A percentile compares a stretch with the other conserved stretches of the same genome.
Evolutionary conservation across 2,888 invertebrate species (phyloP).

Genomic region (Papilio elwesi): DNA sequence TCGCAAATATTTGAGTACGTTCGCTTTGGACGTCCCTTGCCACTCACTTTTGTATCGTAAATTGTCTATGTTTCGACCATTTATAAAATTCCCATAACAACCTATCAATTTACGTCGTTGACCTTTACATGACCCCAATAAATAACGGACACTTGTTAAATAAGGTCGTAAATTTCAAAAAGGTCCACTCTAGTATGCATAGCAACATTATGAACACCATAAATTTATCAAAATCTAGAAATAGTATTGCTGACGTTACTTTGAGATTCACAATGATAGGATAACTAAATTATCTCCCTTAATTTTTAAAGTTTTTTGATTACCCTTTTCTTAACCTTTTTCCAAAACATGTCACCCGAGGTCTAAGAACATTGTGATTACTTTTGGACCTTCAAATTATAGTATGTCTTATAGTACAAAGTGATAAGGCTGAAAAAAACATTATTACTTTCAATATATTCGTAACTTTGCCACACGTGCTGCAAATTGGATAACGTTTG

Average conservation of each 20-base stretch:
- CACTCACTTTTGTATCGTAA: constrained; percentile 2
- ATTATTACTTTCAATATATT: constrained; percentile 1
- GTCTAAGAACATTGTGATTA: neutral
- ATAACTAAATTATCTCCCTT: too few species aligned
- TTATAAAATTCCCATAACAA: constrained; percentile 15
- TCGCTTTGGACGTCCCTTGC: constrained; percentile 1
- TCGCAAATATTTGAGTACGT: neutral
- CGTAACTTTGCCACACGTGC: constrained; percentile 15
- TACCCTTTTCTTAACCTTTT: too few species aligned
- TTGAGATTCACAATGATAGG: too few species aligned
- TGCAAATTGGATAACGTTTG: constrained; percentile 15
- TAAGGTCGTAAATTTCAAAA: constrained; percentile 19
- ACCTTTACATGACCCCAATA: constrained; percentile 25
- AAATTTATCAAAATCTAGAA: neutral
- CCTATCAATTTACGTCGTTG: constrained; percentile 13
- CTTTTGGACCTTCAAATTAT: neutral
- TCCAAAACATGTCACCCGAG: too few species aligned
- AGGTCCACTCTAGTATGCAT: neutral
- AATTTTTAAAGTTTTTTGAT: too few species aligned
- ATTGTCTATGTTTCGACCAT: constrained; percentile 6
- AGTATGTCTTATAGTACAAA: neutral
- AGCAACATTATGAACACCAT: neutral
- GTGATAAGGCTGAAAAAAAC: neutral
- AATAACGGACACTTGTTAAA: constrained; percentile 25
- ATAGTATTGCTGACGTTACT: too few species aligned